These are phyloP conservation scores for Gryllus bimaculatus DNA, from an alignment of 1,140 invertebrate species.

Conservation along the genomic window DNA sequence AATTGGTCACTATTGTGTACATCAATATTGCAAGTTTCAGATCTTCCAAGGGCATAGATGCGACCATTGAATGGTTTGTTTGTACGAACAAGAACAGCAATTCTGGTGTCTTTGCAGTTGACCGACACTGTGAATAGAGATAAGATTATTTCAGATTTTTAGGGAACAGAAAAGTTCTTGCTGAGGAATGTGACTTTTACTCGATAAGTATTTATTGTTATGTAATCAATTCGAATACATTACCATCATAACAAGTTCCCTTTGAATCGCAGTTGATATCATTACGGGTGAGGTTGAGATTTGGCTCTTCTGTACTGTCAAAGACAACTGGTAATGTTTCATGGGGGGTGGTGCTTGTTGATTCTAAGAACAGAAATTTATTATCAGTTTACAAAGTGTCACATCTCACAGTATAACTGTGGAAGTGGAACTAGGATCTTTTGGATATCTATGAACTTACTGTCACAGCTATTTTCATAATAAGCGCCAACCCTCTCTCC, in stretches of 20 bases:
- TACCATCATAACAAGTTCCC: conserved; percentile 90
- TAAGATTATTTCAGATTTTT: background rate
- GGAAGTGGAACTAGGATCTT: background rate
- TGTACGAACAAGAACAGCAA: conserved; percentile 82
- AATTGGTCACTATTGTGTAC: conserved; percentile 87
- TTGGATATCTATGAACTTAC: conserved; percentile 31
- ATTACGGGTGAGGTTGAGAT: conserved; percentile 54
- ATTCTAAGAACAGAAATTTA: background rate
- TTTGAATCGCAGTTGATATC: conserved; percentile 88
- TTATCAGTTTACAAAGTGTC: background rate
- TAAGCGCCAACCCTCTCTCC: conserved; percentile 81
- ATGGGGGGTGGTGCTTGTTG: conserved; percentile 26
- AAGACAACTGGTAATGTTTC: conserved; percentile 56
- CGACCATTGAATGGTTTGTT: conserved; percentile 91
- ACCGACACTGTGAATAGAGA: conserved; percentile 62
- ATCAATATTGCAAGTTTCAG: conserved; percentile 90
- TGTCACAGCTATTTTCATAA: conserved; percentile 82
- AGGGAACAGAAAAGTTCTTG: background rate
- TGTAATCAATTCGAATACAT: conserved; percentile 21
- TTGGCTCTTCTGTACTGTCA: conserved; percentile 60
- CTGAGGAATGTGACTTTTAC: too few species aligned
- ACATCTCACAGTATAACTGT: background rate
- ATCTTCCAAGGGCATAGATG: conserved; percentile 84
- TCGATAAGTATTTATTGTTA: too few species aligned
- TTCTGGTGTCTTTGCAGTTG: conserved; percentile 88